Percentiles rank a stretch among this genome's conserved stretches.
Evolutionary conservation across 64 coral and sea anemone genomes (phyloP).

Genomic region (Acropora yongei): DNA sequence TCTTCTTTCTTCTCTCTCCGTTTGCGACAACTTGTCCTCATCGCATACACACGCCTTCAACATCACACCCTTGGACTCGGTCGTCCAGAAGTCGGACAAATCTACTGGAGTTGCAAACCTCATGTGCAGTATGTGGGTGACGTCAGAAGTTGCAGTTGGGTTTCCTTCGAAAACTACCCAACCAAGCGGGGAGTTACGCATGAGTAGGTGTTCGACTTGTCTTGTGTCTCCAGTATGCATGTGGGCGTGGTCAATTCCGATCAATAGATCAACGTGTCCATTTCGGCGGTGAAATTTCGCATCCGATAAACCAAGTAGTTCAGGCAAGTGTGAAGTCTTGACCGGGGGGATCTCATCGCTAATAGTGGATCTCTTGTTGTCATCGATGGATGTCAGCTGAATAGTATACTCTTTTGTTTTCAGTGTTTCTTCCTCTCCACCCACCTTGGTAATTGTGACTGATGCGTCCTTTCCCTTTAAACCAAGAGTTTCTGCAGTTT

Average conservation of each 20-base stretch:
- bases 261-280: conserved; percentile 23
- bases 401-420: conserved; percentile 30
- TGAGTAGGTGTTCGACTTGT: conserved; percentile 46
- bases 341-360: conserved; percentile 41
- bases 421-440: conserved; percentile 55
- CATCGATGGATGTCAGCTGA: background rate
- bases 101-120: background rate
- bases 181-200: conserved; percentile 49
- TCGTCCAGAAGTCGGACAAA: background rate
- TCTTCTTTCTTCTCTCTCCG: conserved; percentile 54
- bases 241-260: conserved; percentile 52
- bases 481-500: background rate
- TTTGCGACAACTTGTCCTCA: conserved; percentile 41
- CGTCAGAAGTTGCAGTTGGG: background rate
- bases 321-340: too few species aligned
- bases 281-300: too few species aligned
- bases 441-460: conserved; percentile 46
- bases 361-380: background rate
- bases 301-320: too few species aligned
- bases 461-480: conserved; percentile 18
- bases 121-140: conserved; percentile 6
- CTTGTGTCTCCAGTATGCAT: conserved; percentile 58
- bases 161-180: conserved; percentile 68
- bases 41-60: conserved; percentile 44
- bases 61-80: conserved; percentile 40